These are phyloP conservation scores for Brachionus rotundiformis DNA, from an alignment of 1,140 invertebrate species.

Conservation along the genomic window DNA sequence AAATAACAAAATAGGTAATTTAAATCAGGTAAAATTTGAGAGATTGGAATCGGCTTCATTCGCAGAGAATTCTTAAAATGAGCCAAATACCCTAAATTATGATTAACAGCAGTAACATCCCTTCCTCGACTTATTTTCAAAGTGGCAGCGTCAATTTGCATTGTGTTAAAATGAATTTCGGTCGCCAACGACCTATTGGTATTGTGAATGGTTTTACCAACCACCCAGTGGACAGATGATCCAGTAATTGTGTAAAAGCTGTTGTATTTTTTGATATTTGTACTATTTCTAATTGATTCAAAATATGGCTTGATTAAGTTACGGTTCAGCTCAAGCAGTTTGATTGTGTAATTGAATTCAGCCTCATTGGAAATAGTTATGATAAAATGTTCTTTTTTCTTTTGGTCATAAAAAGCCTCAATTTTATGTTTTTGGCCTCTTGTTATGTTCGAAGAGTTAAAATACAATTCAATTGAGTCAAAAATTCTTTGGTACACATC, in stretches of 20 bases:
- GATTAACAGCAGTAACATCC: conserved; percentile 26
- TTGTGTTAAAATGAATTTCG: conserved; percentile 23
- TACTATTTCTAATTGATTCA: not conserved
- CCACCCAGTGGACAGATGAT: conserved; percentile 5
- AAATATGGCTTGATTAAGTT: not conserved
- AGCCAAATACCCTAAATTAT: conserved; percentile 11
- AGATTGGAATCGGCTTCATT: not conserved
- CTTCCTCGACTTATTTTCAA: not conserved
- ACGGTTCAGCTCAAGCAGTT: not conserved
- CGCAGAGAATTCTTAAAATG: conserved; percentile 5
- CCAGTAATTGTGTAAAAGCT: conserved; percentile 25
- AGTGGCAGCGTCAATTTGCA: not conserved
- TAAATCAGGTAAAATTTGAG: conserved; percentile 2
- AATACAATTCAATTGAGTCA: conserved; percentile 3
- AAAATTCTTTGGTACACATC: not conserved
- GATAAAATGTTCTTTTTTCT: not conserved
- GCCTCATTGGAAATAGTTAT: not conserved
- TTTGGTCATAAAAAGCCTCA: not conserved
- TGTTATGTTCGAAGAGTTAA: not conserved
- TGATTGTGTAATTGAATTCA: conserved; percentile 16
- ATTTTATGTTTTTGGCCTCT: not conserved
- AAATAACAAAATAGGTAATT: conserved; percentile 29
- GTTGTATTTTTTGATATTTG: not conserved
- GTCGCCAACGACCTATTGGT: conserved; percentile 14
- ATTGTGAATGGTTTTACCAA: conserved; percentile 30